phyloP scores from a whole-genome alignment of 2,113 vertebrate genomes.

The Gallinago undulata region DNA sequence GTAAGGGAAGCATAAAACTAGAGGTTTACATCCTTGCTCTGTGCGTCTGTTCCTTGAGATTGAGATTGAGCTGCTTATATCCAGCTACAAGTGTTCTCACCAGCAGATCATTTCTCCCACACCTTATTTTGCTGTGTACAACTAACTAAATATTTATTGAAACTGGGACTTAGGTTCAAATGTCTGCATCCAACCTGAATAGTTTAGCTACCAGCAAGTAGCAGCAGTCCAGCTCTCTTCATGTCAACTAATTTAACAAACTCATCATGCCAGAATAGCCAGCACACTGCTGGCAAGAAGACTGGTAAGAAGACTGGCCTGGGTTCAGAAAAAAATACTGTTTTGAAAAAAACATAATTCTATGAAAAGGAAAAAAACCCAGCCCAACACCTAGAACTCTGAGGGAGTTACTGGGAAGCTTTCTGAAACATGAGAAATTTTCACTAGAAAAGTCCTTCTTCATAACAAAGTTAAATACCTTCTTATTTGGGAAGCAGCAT shows the following conservation, averaged over 20 bases:
- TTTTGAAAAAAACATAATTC: background rate
- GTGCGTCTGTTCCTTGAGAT: background rate
- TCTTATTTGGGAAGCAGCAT: background rate
- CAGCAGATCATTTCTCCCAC: background rate
- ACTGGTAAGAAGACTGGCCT: background rate
- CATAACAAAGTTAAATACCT: background rate
- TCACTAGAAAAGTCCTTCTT: background rate
- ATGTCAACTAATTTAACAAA: background rate
- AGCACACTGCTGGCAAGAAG: background rate
- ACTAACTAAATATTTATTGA: background rate
- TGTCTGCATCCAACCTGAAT: fast-evolving
- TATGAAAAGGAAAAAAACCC: background rate
- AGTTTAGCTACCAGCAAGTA: background rate
- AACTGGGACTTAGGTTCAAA: background rate
- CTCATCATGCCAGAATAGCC: background rate
- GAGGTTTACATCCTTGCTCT: background rate
- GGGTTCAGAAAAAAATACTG: background rate
- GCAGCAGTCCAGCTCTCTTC: background rate
- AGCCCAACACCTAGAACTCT: background rate
- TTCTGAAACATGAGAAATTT: background rate
- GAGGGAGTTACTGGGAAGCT: background rate
- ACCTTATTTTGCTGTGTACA: background rate
- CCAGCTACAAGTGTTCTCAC: background rate
- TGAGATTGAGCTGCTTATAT: background rate
- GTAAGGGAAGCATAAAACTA: background rate